Conservation (phyloP, 2,888 invertebrate genomes). For the Megastigmus dorsalis region DNA sequence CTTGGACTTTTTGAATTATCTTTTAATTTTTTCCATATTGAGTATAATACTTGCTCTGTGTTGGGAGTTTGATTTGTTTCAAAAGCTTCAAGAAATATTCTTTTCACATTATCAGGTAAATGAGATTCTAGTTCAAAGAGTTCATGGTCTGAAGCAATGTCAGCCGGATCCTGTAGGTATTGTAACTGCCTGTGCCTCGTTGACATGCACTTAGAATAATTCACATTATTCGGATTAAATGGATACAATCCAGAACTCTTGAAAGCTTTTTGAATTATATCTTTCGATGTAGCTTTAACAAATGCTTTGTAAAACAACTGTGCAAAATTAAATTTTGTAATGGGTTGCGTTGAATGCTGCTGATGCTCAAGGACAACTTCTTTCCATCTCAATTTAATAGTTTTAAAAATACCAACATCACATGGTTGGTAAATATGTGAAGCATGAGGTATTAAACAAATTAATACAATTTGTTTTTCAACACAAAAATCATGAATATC, state of each 20-base stretch:
- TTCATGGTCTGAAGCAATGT: too few species aligned
- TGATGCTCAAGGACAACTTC: conserved; percentile 57
- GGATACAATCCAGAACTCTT: neutral
- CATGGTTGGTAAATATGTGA: neutral
- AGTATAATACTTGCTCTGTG: too few species aligned
- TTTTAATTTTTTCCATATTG: too few species aligned
- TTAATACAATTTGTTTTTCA: neutral
- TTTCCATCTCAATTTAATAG: conserved; percentile 63
- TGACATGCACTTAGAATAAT: neutral
- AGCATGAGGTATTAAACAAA: neutral
- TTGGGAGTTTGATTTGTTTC: too few species aligned
- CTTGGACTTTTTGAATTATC: too few species aligned
- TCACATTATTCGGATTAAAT: neutral
- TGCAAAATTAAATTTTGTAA: conserved; percentile 62
- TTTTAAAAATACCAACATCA: conserved; percentile 36
- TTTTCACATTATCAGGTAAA: too few species aligned
- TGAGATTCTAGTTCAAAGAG: too few species aligned
- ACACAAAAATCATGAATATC: neutral
- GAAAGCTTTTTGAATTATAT: neutral
- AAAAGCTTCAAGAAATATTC: too few species aligned
- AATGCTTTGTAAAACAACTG: conserved; percentile 56
- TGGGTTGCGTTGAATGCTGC: conserved; percentile 44
- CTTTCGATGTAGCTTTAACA: too few species aligned
- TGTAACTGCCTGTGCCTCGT: too few species aligned
- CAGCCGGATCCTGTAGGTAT: too few species aligned